A percentile compares a stretch with the other conserved stretches of the same genome.
These are phyloP conservation scores for Gallinago paraguaiae DNA, from an alignment of 2,113 vertebrate species.

Conservation along the genomic window DNA sequence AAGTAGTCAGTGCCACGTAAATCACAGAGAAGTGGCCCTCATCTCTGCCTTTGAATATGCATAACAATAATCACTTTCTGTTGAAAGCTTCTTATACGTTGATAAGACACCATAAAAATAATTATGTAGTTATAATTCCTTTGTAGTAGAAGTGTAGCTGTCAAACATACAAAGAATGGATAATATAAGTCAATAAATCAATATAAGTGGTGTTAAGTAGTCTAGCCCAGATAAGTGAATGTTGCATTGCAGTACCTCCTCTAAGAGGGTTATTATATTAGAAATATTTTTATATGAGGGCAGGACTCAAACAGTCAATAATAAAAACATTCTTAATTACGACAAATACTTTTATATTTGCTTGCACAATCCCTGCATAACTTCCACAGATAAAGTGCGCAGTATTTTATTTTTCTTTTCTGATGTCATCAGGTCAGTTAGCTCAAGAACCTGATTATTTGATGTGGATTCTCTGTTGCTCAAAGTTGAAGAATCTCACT, in stretches of 20 bases:
- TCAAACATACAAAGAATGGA: not conserved
- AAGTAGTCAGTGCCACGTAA: not conserved
- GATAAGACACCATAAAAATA: not conserved
- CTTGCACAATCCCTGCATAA: not conserved
- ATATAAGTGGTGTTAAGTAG: not conserved
- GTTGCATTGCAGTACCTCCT: not conserved
- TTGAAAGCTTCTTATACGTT: not conserved
- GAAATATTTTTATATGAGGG: not conserved
- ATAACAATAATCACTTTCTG: not conserved
- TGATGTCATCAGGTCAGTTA: not conserved
- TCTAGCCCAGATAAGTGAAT: not conserved
- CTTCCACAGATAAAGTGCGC: not conserved
- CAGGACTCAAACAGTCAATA: not conserved
- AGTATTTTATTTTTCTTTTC: not conserved
- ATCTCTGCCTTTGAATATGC: not conserved
- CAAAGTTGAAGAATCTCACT: not conserved
- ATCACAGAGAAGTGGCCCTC: not conserved
- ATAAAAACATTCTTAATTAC: not conserved
- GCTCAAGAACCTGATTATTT: not conserved
- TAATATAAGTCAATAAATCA: not conserved
- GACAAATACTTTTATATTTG: not conserved
- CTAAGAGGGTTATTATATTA: not conserved
- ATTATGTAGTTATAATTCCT: not conserved
- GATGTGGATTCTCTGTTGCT: not conserved
- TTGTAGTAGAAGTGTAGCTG: not conserved